A percentile compares a stretch with the other conserved stretches of the same genome.
phyloP scores from a whole-genome alignment of 30 jellyfish, hydroid and myxozoan genomes.

The Aurelia aurita complex sp. Pacific region DNA sequence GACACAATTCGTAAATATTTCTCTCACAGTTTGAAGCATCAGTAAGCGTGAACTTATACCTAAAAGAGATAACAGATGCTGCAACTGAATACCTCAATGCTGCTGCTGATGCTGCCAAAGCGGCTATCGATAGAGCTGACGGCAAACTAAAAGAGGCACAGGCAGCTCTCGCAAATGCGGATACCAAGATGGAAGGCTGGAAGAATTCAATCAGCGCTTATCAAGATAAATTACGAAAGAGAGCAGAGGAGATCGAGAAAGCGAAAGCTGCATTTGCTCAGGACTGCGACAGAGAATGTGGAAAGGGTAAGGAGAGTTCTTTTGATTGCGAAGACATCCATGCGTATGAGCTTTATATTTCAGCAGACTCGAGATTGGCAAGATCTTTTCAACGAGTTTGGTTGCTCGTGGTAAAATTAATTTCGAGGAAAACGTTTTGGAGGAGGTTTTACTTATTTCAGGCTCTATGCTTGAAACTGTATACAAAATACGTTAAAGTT shows the following conservation, averaged over 20 bases:
- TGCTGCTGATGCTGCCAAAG: constrained; percentile 53
- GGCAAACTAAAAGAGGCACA: constrained; percentile 24
- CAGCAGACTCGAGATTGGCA: too few relatives aligned
- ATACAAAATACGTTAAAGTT: too few relatives aligned
- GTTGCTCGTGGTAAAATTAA: too few relatives aligned
- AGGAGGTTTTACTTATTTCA: too few relatives aligned
- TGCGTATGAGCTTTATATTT: too few relatives aligned
- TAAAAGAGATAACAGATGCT: constrained; percentile 30
- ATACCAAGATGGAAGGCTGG: constrained; percentile 65
- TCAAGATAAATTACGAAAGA: constrained; percentile 22
- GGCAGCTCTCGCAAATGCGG: constrained; percentile 33
- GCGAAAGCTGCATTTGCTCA: constrained; percentile 16
- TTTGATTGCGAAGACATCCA: too few relatives aligned
- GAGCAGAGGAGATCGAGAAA: constrained; percentile 55
- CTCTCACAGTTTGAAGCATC: constrained; percentile 32
- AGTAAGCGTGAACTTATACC: constrained; percentile 27
- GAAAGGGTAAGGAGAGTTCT: constrained; percentile 34
- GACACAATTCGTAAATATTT: neutral
- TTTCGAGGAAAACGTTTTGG: too few relatives aligned
- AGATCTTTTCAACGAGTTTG: too few relatives aligned
- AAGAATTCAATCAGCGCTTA: constrained; percentile 7
- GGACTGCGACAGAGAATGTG: constrained; percentile 60
- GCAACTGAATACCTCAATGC: constrained; percentile 13
- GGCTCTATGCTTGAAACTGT: too few relatives aligned
- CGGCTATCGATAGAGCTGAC: constrained; percentile 25